These are phyloP conservation scores for Dicaeum eximium DNA, from an alignment of 2,113 vertebrate genomes.

Conservation along the genomic window DNA sequence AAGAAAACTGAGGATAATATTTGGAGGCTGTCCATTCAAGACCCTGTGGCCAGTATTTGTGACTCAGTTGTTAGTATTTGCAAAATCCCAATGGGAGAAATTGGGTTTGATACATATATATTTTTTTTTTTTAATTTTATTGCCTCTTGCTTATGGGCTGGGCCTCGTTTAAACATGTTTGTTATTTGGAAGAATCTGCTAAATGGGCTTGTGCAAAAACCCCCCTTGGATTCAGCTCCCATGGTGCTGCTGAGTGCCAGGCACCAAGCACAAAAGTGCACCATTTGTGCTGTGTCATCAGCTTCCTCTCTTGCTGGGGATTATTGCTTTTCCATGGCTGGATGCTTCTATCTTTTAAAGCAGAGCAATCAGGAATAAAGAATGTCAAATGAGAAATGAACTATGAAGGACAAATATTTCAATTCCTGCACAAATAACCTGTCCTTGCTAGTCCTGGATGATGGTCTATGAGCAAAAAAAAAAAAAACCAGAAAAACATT, in stretches of 20 bases:
- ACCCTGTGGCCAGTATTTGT: background rate
- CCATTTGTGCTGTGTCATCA: conserved; percentile 56
- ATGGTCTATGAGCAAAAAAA: background rate
- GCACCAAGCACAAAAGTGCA: background rate
- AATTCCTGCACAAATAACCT: conserved; percentile 34
- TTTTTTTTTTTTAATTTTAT: background rate
- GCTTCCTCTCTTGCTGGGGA: background rate
- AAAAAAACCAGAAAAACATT: background rate
- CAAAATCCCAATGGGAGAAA: background rate
- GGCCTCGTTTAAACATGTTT: background rate
- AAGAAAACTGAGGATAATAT: background rate
- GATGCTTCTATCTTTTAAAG: conserved; percentile 55
- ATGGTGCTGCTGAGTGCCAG: background rate
- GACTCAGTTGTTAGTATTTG: background rate
- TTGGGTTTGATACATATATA: too few relatives aligned
- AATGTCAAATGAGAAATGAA: conserved; percentile 57
- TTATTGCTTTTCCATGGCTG: conserved; percentile 61
- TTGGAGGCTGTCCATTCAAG: background rate
- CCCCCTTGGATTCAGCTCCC: background rate
- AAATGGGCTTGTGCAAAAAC: background rate
- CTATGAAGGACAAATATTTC: conserved; percentile 66
- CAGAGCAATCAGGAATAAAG: conserved; percentile 52
- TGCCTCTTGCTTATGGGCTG: background rate
- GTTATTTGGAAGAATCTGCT: background rate
- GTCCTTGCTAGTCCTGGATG: conserved; percentile 8